Conservation (phyloP, 2,113 vertebrate genomes). For the Taxidea taxus region DNA sequence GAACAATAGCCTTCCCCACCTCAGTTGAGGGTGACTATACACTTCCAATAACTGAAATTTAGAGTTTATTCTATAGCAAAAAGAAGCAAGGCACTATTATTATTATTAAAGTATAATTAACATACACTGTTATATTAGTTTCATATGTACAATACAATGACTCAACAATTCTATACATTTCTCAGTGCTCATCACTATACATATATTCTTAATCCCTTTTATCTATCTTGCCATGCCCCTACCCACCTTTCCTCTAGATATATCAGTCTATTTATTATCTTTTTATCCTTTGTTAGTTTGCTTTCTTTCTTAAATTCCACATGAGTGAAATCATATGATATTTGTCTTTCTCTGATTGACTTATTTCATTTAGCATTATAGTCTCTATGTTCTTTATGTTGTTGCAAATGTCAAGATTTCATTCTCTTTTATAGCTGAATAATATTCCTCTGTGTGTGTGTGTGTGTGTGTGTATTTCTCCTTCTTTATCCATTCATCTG, state of each 20-base stretch:
- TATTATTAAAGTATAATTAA: background rate
- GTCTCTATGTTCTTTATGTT: background rate
- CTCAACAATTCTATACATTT: background rate
- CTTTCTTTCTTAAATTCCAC: background rate
- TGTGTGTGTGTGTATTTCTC: background rate
- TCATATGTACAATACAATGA: background rate
- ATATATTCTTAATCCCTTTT: background rate
- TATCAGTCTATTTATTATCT: background rate
- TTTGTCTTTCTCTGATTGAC: background rate
- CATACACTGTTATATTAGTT: background rate
- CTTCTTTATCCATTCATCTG: background rate
- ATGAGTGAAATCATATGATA: background rate
- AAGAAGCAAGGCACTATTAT: background rate
- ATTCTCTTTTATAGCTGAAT: background rate
- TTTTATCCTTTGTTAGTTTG: background rate
- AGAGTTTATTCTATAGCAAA: background rate
- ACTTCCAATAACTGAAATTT: background rate
- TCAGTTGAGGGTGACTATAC: background rate
- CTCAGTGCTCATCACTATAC: background rate
- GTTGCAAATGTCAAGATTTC: background rate
- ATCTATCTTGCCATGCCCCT: background rate
- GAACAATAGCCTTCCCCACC: background rate
- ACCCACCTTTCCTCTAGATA: background rate
- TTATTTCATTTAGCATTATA: background rate
- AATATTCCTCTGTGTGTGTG: background rate